Conservation (phyloP, 2,113 vertebrate genomes). For the Drymodes brunneopygia region DNA sequence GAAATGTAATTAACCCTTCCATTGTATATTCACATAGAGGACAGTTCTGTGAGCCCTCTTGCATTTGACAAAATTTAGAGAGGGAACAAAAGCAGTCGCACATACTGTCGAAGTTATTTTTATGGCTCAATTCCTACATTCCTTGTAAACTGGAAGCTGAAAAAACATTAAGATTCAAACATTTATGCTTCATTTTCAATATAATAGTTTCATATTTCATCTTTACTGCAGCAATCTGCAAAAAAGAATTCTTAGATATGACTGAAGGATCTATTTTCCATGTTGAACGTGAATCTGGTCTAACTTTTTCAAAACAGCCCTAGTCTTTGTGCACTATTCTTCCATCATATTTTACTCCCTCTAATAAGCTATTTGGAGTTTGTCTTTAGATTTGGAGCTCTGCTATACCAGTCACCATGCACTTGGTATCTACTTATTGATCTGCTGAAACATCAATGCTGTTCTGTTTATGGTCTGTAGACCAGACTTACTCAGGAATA, state of each 20-base stretch:
- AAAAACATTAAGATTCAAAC: neutral
- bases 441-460: neutral
- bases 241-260: neutral
- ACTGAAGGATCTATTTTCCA: neutral
- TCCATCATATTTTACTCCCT: neutral
- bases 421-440: neutral
- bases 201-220: neutral
- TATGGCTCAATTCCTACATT: neutral
- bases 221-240: neutral
- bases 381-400: neutral
- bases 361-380: neutral
- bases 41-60: neutral
- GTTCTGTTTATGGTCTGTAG: neutral
- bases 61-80: neutral
- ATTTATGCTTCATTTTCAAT: neutral
- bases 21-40: neutral
- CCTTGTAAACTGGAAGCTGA: neutral
- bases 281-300: neutral
- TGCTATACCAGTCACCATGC: neutral
- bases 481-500: neutral
- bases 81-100: neutral
- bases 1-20: constrained; percentile 20
- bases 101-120: neutral
- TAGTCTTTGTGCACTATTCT: neutral
- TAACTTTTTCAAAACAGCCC: neutral